These are phyloP conservation scores for Anoncus sp. DNA, from an alignment of 2,888 invertebrate genomes.

Conservation along the genomic window DNA sequence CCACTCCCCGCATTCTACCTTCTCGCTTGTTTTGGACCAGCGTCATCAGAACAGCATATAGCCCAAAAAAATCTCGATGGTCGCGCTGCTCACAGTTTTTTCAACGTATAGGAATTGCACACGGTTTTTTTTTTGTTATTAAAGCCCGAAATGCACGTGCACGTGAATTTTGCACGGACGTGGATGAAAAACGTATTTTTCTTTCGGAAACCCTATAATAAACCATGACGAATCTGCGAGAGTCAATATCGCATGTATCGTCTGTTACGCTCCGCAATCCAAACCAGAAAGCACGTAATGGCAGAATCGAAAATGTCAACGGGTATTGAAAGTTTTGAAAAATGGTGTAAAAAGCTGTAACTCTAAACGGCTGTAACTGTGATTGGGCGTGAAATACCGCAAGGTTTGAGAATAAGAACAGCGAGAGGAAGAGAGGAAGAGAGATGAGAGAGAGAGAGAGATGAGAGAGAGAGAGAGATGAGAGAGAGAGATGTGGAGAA, in stretches of 20 bases:
- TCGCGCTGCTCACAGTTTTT: conserved; percentile 21
- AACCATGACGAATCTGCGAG: neutral
- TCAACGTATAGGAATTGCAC: conserved; percentile 15
- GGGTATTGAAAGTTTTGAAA: neutral
- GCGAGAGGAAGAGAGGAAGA: conserved; percentile 3
- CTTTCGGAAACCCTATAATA: neutral
- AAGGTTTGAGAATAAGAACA: conserved; percentile 24
- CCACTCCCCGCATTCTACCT: conserved; percentile 28
- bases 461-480: conserved; percentile 6
- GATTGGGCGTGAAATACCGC: conserved; percentile 16
- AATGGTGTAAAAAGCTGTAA: conserved; percentile 1
- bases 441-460: conserved; percentile 3
- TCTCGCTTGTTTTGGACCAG: conserved; percentile 44
- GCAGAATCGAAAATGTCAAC: neutral
- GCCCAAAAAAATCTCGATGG: conserved; percentile 39
- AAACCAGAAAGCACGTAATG: neutral
- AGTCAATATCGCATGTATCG: neutral
- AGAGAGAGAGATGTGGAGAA: conserved; percentile 61
- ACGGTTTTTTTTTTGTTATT: conserved; percentile 28
- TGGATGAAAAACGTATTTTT: neutral
- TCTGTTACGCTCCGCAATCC: neutral
- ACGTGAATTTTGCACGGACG: neutral
- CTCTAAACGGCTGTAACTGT: conserved; percentile 13
- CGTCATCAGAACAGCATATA: conserved; percentile 33
- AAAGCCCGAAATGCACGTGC: neutral